Base-by-base conservation (phyloP, 2,888 invertebrate species). In the Dugesia japonica region DNA sequence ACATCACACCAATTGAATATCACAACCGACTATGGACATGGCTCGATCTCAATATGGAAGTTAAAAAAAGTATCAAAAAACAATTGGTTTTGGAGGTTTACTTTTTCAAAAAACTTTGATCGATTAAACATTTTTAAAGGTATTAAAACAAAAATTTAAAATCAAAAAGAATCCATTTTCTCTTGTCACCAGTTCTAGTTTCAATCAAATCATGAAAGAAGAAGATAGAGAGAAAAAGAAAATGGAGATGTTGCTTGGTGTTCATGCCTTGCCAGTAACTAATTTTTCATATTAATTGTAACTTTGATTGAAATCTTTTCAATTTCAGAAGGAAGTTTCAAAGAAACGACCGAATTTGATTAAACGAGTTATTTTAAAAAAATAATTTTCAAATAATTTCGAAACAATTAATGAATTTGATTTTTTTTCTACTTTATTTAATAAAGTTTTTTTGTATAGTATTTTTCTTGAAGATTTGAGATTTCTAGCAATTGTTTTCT, bases 1-100 rank as follows among this genome's bases (percentile, higher is more conserved):
- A 93, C 33, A 90, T 98, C 71, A 97, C 98, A 0, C 93, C 94
- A 0, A 87, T 97, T 79, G 98, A 98, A 85, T 98, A 95, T 85
- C 97, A 98, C 85, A 97, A 98, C 85, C 92, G 93, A 76, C 97
- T 95, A 0, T 99, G 98, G 98, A 98, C 97, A 0, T 98, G 98
- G 98, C 88, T 98, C 27, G 98, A 98, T 86, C 87, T 99, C 80
- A 87, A 97, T 79, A 87, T 97, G 82, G 94, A 94, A 0, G 92
- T 97, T 87, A 92, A 97, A 86, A 92, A 72, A 7, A 15, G 72
- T 13, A 74, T 74, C 20, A 20, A 71, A 13, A 75, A 75, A 28
- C 72, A 75, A 71, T 26, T 71, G 9, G 26, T 71, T 71, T 26
- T 26, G n/a, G 71, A 71, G 20, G 71, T 71, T 7, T n/a, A n/a